phyloP scores from a whole-genome alignment of 2,113 vertebrate genomes.

The Oceanodroma tethys region DNA sequence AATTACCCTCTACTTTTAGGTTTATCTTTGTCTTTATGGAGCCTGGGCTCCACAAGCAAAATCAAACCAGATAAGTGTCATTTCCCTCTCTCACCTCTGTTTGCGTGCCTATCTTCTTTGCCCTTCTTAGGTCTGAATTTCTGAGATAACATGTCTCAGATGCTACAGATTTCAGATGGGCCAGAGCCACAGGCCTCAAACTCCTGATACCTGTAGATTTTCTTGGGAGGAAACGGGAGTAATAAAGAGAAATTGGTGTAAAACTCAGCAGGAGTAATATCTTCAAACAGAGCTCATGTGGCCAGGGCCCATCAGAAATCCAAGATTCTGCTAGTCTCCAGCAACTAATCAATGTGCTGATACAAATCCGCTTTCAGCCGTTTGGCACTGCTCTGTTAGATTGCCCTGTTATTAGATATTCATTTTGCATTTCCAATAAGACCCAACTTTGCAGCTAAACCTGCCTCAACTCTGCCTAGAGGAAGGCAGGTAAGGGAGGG shows the following conservation, averaged over 20 bases:
- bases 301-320: slow-evolving; percentile 10
- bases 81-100: background rate
- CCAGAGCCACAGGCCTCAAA: background rate
- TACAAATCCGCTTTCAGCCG: slow-evolving; percentile 22
- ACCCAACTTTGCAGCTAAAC: background rate
- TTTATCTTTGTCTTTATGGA: background rate
- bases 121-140: background rate
- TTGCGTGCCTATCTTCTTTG: background rate
- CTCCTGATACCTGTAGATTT: background rate
- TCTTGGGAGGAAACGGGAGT: background rate
- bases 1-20: background rate
- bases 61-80: background rate
- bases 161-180: background rate
- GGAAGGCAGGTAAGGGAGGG: background rate
- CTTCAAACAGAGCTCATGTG: background rate
- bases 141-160: background rate
- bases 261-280: background rate
- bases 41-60: background rate
- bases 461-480: background rate
- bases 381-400: slow-evolving; percentile 14
- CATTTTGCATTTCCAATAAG: slow-evolving; percentile 16
- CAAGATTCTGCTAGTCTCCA: background rate
- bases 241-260: background rate
- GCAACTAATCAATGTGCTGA: slow-evolving; percentile 9
- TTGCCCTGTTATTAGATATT: slow-evolving; percentile 1